Conservation (phyloP, 53 echinoderm and acorn worm species). For the Paracentrotus lividus region DNA sequence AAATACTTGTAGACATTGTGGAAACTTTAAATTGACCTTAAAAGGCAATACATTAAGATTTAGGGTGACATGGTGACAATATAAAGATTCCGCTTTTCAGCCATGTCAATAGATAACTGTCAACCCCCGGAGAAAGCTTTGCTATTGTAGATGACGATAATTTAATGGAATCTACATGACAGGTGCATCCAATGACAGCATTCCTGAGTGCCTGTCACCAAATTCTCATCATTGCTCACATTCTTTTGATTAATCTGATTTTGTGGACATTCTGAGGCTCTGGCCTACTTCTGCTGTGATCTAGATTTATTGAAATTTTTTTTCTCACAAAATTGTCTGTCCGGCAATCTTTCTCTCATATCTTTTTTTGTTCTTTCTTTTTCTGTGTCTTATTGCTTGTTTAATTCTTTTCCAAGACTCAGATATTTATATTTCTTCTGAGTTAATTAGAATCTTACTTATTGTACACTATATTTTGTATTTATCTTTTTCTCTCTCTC, state of each 20-base stretch:
- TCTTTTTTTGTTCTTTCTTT: neutral
- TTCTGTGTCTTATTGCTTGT: neutral
- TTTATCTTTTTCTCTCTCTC: neutral
- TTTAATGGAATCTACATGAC: constrained; percentile 4
- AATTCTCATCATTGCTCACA: constrained; percentile 22
- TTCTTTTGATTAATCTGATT: constrained; percentile 38
- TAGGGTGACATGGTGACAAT: neutral
- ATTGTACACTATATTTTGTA: neutral
- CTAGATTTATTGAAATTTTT: constrained; percentile 20
- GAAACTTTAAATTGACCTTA: neutral
- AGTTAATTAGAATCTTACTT: too few relatives aligned
- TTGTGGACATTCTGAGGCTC: neutral
- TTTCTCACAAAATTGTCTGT: neutral
- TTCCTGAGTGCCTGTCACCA: constrained; percentile 25
- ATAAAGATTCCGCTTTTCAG: neutral
- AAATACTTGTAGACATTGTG: neutral
- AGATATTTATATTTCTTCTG: too few relatives aligned
- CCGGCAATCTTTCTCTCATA: neutral
- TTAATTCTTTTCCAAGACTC: too few relatives aligned
- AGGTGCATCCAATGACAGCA: constrained; percentile 15
- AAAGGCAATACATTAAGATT: neutral
- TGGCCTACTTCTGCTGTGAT: constrained; percentile 30
- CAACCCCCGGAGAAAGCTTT: neutral
- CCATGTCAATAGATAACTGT: neutral
- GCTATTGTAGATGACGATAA: neutral